Percentiles rank a stretch among this genome's conserved stretches.
These are phyloP conservation scores for Spongilla lacustris DNA, from an alignment of 37 sponge, comb jelly and placozoan species.

Conservation along the genomic window DNA sequence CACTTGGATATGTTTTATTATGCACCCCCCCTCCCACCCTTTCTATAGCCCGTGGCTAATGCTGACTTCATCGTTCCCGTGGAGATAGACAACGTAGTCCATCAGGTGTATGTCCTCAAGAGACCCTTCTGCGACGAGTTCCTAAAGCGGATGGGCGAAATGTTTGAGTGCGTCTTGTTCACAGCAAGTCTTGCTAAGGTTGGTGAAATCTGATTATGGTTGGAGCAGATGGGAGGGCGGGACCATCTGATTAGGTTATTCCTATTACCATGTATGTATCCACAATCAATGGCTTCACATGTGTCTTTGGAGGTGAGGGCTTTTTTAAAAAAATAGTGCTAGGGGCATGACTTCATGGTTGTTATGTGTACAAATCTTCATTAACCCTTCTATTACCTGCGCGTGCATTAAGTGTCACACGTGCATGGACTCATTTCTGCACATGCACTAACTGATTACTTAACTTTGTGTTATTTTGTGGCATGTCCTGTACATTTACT, in stretches of 20 bases:
- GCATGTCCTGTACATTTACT: no score
- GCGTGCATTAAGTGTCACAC: no score
- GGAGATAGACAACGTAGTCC: slow-evolving; percentile 89
- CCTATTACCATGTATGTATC: background rate
- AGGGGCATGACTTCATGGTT: no score
- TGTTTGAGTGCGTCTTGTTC: slow-evolving; percentile 98
- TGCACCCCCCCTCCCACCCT: background rate
- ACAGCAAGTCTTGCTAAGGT: slow-evolving; percentile 98
- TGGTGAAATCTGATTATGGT: background rate
- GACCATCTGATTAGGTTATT: background rate
- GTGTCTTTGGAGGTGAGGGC: background rate
- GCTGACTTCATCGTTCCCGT: slow-evolving; percentile 98
- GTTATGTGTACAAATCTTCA: no score
- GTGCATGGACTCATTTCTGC: no score
- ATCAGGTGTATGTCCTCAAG: slow-evolving; percentile 98
- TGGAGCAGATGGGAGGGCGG: background rate
- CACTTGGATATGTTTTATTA: background rate
- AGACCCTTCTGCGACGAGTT: slow-evolving; percentile 98
- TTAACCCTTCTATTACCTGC: no score
- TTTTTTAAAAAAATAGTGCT: no score
- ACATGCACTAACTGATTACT: no score
- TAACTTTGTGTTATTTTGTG: no score
- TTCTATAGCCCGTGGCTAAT: slow-evolving; percentile 97
- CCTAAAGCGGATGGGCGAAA: slow-evolving; percentile 90
- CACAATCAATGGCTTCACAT: background rate